Evolutionary conservation across 2,888 invertebrate genomes (phyloP).

Genomic region (Rotaria magnacalcarata): DNA sequence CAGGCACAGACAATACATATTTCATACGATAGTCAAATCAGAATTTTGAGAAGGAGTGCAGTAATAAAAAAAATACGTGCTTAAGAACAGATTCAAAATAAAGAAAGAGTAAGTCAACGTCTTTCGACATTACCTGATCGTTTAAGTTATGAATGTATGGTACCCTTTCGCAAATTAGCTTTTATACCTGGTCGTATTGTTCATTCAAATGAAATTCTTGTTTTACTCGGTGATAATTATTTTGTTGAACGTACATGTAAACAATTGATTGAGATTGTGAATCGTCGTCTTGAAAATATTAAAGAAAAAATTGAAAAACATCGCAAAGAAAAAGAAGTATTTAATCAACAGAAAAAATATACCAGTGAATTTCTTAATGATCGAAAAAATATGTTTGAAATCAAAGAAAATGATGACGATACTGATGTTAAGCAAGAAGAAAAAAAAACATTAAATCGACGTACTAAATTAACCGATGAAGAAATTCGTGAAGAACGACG

Average conservation of each 20-base stretch:
- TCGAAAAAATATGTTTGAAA: conserved; percentile 37
- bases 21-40: no score
- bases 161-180: conserved; percentile 74
- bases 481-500: conserved; percentile 36
- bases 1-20: no score
- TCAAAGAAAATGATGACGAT: conserved; percentile 36
- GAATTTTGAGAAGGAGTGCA: no score
- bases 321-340: conserved; percentile 34
- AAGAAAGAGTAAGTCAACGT: conserved; percentile 46
- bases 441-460: background rate
- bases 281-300: conserved; percentile 69
- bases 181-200: conserved; percentile 74
- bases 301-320: conserved; percentile 32
- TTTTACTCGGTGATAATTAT: conserved; percentile 75
- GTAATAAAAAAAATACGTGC: no score
- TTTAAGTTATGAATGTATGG: conserved; percentile 67
- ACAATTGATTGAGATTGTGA: conserved; percentile 70
- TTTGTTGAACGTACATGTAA: conserved; percentile 73
- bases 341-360: conserved; percentile 37
- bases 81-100: no score
- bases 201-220: conserved; percentile 78
- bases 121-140: conserved; percentile 64
- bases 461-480: conserved; percentile 14
- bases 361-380: conserved; percentile 39
- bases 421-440: background rate